These are phyloP conservation scores for Cheilinus undulatus DNA, from an alignment of 2,113 vertebrate genomes.

Conservation along the genomic window DNA sequence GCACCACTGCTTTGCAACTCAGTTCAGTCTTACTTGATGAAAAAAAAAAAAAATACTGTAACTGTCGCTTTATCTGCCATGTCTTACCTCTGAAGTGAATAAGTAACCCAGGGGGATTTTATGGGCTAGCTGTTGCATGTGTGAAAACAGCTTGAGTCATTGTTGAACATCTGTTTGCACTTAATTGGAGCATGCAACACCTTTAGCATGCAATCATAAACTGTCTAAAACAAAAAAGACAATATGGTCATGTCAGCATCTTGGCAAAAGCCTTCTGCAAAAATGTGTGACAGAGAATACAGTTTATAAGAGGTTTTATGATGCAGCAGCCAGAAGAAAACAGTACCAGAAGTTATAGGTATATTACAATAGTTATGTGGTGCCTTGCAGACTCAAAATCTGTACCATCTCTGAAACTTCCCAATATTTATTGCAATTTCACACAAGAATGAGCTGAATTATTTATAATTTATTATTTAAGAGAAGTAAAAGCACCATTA, in stretches of 20 bases:
- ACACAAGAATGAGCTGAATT: neutral
- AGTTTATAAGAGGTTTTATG: too few species aligned
- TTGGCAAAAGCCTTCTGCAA: too few species aligned
- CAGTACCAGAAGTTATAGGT: neutral
- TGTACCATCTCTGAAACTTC: neutral
- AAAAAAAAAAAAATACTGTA: too few species aligned
- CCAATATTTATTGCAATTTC: neutral
- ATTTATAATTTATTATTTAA: constrained; percentile 62
- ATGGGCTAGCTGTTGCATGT: too few species aligned
- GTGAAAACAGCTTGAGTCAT: neutral
- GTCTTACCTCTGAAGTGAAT: too few species aligned
- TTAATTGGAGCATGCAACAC: neutral
- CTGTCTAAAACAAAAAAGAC: neutral
- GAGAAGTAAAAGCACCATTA: constrained; percentile 38
- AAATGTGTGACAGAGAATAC: too few species aligned
- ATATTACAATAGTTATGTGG: too few species aligned
- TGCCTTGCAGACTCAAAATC: neutral
- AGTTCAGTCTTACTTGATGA: too few species aligned
- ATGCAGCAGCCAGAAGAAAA: neutral
- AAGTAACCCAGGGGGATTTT: too few species aligned
- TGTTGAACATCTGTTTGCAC: neutral
- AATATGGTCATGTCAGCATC: neutral
- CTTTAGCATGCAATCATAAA: neutral
- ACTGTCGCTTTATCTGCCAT: too few species aligned
- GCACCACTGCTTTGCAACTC: too few species aligned